A percentile compares a stretch with the other conserved stretches of the same genome.
These are phyloP conservation scores for Phrynosoma platyrhinos DNA, from an alignment of 2,113 vertebrate species.

Conservation along the genomic window DNA sequence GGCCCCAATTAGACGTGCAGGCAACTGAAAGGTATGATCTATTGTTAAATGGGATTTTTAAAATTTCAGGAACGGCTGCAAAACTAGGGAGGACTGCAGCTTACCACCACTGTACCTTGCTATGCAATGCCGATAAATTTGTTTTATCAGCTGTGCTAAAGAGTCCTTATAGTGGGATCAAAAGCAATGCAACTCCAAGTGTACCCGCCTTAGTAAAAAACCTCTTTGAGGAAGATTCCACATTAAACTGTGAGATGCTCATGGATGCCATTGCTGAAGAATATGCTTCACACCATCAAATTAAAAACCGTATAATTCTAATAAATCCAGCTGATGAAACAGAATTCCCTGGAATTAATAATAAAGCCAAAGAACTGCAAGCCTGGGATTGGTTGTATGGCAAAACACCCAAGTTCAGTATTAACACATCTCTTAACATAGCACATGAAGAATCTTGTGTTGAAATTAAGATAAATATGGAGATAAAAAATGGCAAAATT, in stretches of 20 bases:
- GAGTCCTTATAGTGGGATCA: conserved; percentile 85
- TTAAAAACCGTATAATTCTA: conserved; percentile 59
- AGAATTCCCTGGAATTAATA: conserved; percentile 82
- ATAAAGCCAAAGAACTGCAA: conserved; percentile 80
- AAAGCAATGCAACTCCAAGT: conserved; percentile 91
- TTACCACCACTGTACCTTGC: conserved; percentile 95
- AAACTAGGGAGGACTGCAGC: conserved; percentile 87
- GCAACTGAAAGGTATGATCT: conserved; percentile 89
- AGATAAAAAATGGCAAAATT: conserved; percentile 86
- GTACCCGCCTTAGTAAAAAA: conserved; percentile 87
- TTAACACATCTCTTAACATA: conserved; percentile 79
- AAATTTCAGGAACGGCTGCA: conserved; percentile 95
- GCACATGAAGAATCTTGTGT: conserved; percentile 59
- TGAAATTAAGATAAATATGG: conserved; percentile 77
- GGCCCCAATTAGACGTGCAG: conserved; percentile 82
- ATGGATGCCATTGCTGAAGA: conserved; percentile 82
- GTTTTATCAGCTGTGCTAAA: conserved; percentile 83
- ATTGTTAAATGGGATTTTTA: conserved; percentile 84
- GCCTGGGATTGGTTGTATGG: conserved; percentile 95
- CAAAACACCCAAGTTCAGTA: conserved; percentile 88
- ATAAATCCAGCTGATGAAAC: conserved; percentile 86
- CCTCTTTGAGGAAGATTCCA: conserved; percentile 85
- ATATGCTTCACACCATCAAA: conserved; percentile 81
- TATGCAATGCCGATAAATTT: conserved; percentile 81
- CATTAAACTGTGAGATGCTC: conserved; percentile 82